A percentile compares a stretch with the other conserved stretches of the same genome.
These are phyloP conservation scores for Etheostoma perlongum DNA, from an alignment of 2,797 vertebrate species.

Conservation along the genomic window DNA sequence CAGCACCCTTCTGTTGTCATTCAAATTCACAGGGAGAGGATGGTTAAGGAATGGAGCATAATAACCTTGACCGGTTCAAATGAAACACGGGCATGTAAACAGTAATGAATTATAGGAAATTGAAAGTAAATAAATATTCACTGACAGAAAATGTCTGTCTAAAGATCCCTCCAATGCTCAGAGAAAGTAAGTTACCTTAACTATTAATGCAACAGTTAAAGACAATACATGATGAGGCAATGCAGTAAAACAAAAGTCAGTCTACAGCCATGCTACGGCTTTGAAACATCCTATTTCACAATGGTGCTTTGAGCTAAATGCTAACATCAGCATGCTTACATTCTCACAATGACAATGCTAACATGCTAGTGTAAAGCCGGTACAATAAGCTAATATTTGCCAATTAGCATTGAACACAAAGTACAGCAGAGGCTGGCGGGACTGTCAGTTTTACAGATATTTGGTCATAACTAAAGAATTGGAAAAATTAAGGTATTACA, in stretches of 20 bases:
- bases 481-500: not conserved
- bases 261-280: not conserved
- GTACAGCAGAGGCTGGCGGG: not conserved
- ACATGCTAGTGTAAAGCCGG: not conserved
- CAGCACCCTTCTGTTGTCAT: not conserved
- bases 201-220: not conserved
- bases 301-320: conserved; percentile 1
- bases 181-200: not conserved
- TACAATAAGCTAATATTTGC: not conserved
- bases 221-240: not conserved
- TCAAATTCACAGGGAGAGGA: conserved; percentile 23
- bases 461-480: not conserved
- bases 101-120: not conserved
- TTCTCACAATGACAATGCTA: not conserved
- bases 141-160: not conserved
- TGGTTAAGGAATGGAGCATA: not conserved
- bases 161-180: not conserved
- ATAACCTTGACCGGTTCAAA: not conserved
- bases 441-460: not conserved
- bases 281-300: not conserved
- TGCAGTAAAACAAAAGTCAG: not conserved
- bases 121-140: conserved; percentile 2
- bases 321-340: conserved; percentile 14
- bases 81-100: conserved; percentile 13
- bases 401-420: conserved; percentile 11